Percentiles rank a stretch among this genome's conserved stretches.
phyloP scores from a whole-genome alignment of 2,888 invertebrate species.

The Linnaemya vulpina region DNA sequence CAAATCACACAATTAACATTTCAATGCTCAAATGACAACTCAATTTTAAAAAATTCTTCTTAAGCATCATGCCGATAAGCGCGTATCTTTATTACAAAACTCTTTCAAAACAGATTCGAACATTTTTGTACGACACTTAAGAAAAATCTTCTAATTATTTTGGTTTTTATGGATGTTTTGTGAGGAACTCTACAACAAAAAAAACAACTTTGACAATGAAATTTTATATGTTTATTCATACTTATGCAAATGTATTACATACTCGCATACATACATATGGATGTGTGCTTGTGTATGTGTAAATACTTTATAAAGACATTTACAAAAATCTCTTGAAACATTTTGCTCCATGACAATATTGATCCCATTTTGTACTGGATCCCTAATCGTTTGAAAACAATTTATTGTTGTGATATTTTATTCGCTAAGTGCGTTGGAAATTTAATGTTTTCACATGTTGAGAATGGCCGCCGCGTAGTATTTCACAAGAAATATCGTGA shows the following conservation, averaged over 20 bases:
- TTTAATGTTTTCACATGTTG: slow-evolving; percentile 51
- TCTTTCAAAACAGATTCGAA: slow-evolving; percentile 14
- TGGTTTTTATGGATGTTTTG: neutral
- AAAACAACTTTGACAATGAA: slow-evolving; percentile 56
- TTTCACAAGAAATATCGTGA: neutral
- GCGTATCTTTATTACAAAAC: slow-evolving; percentile 11
- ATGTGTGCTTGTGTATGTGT: no score
- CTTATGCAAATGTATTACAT: neutral
- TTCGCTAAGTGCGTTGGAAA: slow-evolving; percentile 42
- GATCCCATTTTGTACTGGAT: slow-evolving; percentile 35
- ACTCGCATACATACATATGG: no score
- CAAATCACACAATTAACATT: slow-evolving; percentile 38
- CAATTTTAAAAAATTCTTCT: slow-evolving; percentile 35
- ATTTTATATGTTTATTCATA: neutral
- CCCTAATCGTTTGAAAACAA: neutral
- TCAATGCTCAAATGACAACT: slow-evolving; percentile 34
- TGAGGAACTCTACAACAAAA: slow-evolving; percentile 28
- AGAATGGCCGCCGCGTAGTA: neutral
- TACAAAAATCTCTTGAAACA: neutral
- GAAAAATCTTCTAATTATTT: neutral
- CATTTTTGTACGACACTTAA: neutral
- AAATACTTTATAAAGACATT: neutral
- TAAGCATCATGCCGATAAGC: slow-evolving; percentile 53
- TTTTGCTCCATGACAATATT: neutral
- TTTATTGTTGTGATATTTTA: slow-evolving; percentile 11